phyloP scores from a whole-genome alignment of 1,140 invertebrate species.

The Pomacea maculata region DNA sequence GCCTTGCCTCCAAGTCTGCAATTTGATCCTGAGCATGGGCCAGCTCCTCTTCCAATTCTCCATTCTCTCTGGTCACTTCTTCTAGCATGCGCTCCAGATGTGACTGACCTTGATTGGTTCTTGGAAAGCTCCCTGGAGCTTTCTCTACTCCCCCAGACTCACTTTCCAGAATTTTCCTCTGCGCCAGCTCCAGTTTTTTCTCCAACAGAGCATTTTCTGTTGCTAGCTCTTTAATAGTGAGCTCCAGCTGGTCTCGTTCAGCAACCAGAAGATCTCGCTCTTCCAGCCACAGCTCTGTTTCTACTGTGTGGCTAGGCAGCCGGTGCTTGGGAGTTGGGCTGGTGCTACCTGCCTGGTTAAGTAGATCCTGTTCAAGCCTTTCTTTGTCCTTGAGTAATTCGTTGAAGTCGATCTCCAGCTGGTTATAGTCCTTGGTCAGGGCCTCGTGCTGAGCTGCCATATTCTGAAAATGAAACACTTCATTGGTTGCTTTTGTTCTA shows the following conservation, averaged over 20 bases:
- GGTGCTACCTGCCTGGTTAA: conserved; percentile 7
- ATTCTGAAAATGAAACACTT: background rate
- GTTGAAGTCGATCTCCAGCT: conserved; percentile 46
- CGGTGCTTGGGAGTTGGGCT: conserved; percentile 35
- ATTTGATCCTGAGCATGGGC: conserved; percentile 24
- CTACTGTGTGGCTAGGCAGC: conserved; percentile 33
- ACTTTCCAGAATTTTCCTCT: conserved; percentile 21
- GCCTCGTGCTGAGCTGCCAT: conserved; percentile 46
- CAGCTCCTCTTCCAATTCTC: conserved; percentile 25
- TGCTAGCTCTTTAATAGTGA: conserved; percentile 46
- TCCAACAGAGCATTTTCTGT: conserved; percentile 51
- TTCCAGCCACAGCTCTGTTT: conserved; percentile 26
- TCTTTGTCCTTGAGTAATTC: conserved; percentile 55
- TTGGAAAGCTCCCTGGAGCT: conserved; percentile 22
- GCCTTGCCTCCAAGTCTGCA: conserved; percentile 18
- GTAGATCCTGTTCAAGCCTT: conserved; percentile 49
- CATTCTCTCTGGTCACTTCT: conserved; percentile 36
- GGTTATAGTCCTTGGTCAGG: conserved; percentile 52
- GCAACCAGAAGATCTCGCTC: conserved; percentile 43
- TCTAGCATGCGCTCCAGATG: conserved; percentile 32
- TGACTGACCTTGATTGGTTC: conserved; percentile 21
- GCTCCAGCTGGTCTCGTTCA: conserved; percentile 51
- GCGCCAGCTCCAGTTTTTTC: conserved; percentile 30
- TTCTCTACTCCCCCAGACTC: conserved; percentile 3
- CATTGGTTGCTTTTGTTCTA: too few relatives aligned